Conservation (phyloP, 2,797 vertebrate species). For the Champsocephalus gunnari region DNA sequence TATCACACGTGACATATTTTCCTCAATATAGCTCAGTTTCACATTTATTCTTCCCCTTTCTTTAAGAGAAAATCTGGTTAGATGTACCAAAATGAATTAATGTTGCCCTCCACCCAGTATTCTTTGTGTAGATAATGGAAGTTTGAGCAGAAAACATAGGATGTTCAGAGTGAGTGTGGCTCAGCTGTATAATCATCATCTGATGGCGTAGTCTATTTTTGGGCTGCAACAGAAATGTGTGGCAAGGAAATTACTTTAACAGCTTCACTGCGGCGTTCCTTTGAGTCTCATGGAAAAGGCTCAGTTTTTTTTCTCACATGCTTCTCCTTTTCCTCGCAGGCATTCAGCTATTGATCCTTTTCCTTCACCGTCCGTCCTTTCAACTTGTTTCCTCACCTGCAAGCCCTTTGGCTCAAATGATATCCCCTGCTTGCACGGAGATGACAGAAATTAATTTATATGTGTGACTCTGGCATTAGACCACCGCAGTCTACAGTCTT, state of each 20-base stretch:
- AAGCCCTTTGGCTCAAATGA: slow-evolving; percentile 32
- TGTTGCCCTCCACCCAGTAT: slow-evolving; percentile 9
- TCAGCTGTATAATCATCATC: slow-evolving; percentile 43
- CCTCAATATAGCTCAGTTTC: neutral
- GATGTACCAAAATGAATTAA: slow-evolving; percentile 14
- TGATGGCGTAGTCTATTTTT: slow-evolving; percentile 60
- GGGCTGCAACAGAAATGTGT: slow-evolving; percentile 40
- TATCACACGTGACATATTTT: no score
- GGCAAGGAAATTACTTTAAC: slow-evolving; percentile 52
- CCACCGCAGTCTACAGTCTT: slow-evolving; percentile 18
- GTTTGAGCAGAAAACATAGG: slow-evolving; percentile 27
- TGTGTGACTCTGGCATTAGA: slow-evolving; percentile 31
- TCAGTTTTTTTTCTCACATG: slow-evolving; percentile 22
- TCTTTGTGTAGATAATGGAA: slow-evolving; percentile 36
- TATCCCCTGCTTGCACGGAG: slow-evolving; percentile 26
- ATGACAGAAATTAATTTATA: slow-evolving; percentile 44
- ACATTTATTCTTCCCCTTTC: neutral
- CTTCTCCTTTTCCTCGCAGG: slow-evolving; percentile 27
- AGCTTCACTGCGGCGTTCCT: slow-evolving; percentile 41
- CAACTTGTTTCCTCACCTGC: slow-evolving; percentile 40
- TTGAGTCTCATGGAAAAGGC: slow-evolving; percentile 34
- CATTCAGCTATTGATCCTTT: slow-evolving; percentile 48
- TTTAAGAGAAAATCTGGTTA: slow-evolving; percentile 14
- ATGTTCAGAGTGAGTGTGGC: slow-evolving; percentile 24
- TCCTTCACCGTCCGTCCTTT: slow-evolving; percentile 17